Conservation (phyloP, 2,888 invertebrate species). For the Drosophila recens region DNA sequence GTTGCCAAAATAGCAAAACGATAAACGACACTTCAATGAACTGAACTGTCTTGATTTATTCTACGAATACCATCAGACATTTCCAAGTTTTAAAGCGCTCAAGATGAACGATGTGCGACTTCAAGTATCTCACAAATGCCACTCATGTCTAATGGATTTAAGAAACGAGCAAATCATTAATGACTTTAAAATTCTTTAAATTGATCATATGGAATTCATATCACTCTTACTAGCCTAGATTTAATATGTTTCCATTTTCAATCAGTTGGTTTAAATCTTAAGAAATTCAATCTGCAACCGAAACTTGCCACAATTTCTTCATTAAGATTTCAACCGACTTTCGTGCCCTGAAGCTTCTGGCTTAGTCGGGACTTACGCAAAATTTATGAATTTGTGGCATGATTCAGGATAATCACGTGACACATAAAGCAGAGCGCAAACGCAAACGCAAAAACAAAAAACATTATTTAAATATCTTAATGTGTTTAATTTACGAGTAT, state of each 20-base stretch:
- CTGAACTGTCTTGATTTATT: conserved; percentile 65
- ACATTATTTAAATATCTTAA: conserved; percentile 80
- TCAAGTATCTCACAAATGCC: conserved; percentile 3
- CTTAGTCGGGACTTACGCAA: conserved; percentile 44
- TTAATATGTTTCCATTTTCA: background rate
- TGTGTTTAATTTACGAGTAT: conserved; percentile 76
- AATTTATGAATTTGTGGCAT: conserved; percentile 78
- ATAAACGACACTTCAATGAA: conserved; percentile 79
- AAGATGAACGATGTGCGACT: conserved; percentile 17
- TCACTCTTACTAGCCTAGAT: background rate
- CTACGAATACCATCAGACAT: conserved; percentile 34
- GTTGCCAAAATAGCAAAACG: conserved; percentile 73
- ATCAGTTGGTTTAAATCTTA: background rate
- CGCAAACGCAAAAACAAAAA: conserved; percentile 29
- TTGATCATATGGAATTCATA: conserved; percentile 6
- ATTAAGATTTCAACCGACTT: conserved; percentile 37
- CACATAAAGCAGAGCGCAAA: conserved; percentile 12
- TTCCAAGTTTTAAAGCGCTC: too few species aligned
- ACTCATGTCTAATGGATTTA: conserved; percentile 30
- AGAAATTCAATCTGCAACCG: conserved; percentile 11
- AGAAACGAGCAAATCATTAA: conserved; percentile 19
- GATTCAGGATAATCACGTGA: conserved; percentile 73
- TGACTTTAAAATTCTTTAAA: background rate
- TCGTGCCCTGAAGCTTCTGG: conserved; percentile 23
- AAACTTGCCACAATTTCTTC: conserved; percentile 42